Percentiles rank a stretch among this genome's conserved stretches.
phyloP scores from a whole-genome alignment of 2,797 vertebrate genomes.

The Liasis olivaceus region DNA sequence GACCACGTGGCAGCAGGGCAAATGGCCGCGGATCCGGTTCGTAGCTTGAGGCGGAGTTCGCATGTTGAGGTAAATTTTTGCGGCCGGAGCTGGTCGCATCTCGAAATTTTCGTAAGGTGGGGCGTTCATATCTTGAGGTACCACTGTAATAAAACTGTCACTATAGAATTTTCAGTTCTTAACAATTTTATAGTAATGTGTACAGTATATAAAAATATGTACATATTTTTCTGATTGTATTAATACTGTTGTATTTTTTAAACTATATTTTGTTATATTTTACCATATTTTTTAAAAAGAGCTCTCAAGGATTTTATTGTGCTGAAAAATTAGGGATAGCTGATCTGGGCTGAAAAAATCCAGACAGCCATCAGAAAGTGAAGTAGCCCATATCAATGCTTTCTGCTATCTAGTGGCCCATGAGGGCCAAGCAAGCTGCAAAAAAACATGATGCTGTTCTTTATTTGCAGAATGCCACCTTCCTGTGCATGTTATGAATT shows the following conservation, averaged over 20 bases:
- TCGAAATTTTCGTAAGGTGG: too few species aligned
- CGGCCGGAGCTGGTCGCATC: too few species aligned
- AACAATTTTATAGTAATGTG: background rate
- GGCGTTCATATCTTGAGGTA: too few species aligned
- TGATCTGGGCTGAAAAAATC: background rate
- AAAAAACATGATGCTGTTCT: background rate
- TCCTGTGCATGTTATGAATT: background rate
- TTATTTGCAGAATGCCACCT: background rate
- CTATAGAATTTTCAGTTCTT: background rate
- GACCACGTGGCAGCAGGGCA: too few species aligned
- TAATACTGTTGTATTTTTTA: background rate
- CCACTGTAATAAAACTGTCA: background rate
- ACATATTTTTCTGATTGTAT: background rate
- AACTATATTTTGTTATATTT: background rate
- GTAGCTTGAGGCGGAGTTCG: too few species aligned
- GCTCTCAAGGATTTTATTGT: background rate
- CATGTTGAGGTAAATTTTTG: too few species aligned
- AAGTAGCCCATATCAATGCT: background rate
- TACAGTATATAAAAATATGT: background rate
- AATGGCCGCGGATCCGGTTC: too few species aligned
- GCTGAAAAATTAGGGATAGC: background rate
- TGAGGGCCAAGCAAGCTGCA: background rate
- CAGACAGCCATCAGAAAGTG: background rate
- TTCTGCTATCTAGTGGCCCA: background rate
- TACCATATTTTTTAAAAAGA: background rate